Base-by-base conservation (phyloP, 2,888 invertebrate species). In the Heliconius erato region DNA sequence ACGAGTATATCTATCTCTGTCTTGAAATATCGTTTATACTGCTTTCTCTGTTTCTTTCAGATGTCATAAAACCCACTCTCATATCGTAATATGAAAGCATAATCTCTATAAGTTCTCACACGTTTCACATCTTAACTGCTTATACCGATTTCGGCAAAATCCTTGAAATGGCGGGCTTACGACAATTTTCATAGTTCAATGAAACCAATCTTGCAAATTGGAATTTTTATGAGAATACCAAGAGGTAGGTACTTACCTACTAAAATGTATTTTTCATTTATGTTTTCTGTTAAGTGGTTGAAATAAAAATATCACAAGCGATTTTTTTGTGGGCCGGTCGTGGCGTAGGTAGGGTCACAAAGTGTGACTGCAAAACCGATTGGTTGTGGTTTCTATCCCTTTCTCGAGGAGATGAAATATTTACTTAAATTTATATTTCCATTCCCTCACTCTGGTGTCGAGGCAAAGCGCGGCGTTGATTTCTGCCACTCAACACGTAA, bases 61-160 rank as follows among this genome's bases (percentile, higher is more conserved):
- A 59, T 59, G 40, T 23, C 44, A 71, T 59, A 32, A 71, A 77
- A n/a, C 63, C 63, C 32, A 23, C 44, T 11, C 77, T 49, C 9
- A 40, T 11, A 40, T 35, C 26, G 65, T 19, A 32, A 28, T 78
- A 44, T 44, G 32, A 77, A 44, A 71, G 49, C 67, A 35, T 49
- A 65, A 81, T 77, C 59, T 81, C 78, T 78, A 65, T 71, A 81
- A 81, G 78, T 81, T 78, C 69, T 78, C 74, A 68, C 80, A 65
- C 63, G 49, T n/a, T 71, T n/a, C 69, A 65, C 72, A 81, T 69
- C 71, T 44, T 81, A 44, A 77, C 77, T 69, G 49, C 65, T 78
- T 81, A 78, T 81, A 81, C 69, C 77, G 68, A 78, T 81, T 78
- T 72, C 78, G 71, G 49, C 59, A 35, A 76, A 72, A 81, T 81